Conservation (phyloP, 2,797 vertebrate genomes). For the Vireo griseus region DNA sequence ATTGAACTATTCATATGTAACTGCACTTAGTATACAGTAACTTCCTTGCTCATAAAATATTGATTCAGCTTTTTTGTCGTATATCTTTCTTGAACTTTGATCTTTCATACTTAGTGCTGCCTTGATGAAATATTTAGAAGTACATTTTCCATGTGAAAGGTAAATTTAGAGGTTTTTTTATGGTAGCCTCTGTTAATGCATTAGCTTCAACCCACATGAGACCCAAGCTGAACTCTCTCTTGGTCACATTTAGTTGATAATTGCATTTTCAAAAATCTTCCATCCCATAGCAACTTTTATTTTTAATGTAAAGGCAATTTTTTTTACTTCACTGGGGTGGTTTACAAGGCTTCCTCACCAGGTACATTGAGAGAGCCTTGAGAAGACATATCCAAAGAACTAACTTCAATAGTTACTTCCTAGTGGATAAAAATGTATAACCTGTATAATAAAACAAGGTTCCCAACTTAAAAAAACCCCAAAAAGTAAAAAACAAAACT, state of each 20-base stretch:
- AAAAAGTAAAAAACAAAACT: not conserved
- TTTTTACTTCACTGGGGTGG: not conserved
- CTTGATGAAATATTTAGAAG: constrained; percentile 50
- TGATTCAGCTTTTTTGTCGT: not conserved
- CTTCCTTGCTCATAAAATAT: constrained; percentile 5
- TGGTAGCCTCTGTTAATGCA: not conserved
- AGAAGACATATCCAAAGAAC: not conserved
- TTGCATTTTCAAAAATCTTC: not conserved
- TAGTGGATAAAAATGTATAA: not conserved
- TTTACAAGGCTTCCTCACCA: not conserved
- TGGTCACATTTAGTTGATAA: not conserved
- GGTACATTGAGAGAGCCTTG: not conserved
- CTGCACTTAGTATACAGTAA: not conserved
- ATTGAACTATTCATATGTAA: not conserved
- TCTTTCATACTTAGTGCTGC: constrained; percentile 26
- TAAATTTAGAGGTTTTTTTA: constrained; percentile 29
- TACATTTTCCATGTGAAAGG: constrained; percentile 19
- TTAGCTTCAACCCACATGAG: not conserved
- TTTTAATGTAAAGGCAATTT: not conserved
- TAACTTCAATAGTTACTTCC: not conserved
- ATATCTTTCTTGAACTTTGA: constrained; percentile 13
- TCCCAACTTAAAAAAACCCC: not conserved
- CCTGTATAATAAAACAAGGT: not conserved
- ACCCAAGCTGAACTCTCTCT: not conserved
- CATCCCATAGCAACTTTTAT: not conserved